These are phyloP conservation scores for Eupristina koningsbergeri DNA, from an alignment of 1,140 invertebrate species.

Conservation along the genomic window DNA sequence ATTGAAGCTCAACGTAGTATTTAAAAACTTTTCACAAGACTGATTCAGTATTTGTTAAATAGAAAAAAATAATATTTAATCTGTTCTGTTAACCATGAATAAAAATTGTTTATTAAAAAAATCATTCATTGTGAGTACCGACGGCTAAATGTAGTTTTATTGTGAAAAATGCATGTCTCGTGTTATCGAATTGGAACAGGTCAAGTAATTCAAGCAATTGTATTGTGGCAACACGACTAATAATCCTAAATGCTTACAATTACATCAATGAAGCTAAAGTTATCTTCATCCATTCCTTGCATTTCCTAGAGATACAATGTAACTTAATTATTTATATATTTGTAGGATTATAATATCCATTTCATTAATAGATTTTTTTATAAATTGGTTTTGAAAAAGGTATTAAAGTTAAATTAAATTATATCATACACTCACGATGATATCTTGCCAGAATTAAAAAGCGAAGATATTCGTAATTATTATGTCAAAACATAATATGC, in stretches of 20 bases:
- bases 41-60: background rate
- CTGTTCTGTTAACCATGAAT: background rate
- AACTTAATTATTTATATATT: background rate
- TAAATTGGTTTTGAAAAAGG: too few species aligned
- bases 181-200: constrained; percentile 45
- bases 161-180: background rate
- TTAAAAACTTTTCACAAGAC: background rate
- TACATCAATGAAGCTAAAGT: constrained; percentile 33
- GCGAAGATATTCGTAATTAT: too few species aligned
- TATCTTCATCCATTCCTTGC: background rate
- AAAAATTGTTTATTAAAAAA: background rate
- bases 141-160: background rate
- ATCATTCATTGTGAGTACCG: background rate
- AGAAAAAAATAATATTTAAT: background rate
- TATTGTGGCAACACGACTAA: background rate
- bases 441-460: too few species aligned
- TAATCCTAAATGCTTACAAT: constrained; percentile 11
- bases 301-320: background rate
- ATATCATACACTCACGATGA: too few species aligned
- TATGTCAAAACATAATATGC: too few species aligned
- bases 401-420: too few species aligned
- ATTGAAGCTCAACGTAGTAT: background rate
- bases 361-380: too few species aligned
- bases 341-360: background rate
- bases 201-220: constrained; percentile 37